These are phyloP conservation scores for Anseranas semipalmata DNA, from an alignment of 2,113 vertebrate species.

Conservation along the genomic window DNA sequence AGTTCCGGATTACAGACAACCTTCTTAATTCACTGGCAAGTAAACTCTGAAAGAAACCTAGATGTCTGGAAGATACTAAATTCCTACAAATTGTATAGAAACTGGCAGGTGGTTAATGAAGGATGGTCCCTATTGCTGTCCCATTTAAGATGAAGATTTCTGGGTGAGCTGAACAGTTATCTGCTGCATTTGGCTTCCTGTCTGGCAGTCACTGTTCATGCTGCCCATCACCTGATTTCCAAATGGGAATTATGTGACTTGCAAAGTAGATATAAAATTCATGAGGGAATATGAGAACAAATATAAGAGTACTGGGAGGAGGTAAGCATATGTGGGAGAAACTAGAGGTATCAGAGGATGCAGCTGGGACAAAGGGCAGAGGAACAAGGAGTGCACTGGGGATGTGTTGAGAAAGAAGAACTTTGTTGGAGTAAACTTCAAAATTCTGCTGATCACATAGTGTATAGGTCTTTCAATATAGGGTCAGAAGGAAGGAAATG, in stretches of 20 bases:
- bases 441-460: not conserved
- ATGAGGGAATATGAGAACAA: not conserved
- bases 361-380: not conserved
- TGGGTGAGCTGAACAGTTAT: not conserved
- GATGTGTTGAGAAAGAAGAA: not conserved
- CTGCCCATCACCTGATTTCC: not conserved
- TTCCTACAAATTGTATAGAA: not conserved
- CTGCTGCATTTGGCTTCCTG: not conserved
- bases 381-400: not conserved
- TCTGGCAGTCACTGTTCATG: not conserved
- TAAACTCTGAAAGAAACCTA: not conserved
- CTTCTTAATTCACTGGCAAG: not conserved
- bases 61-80: not conserved
- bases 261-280: not conserved
- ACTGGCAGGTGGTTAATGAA: not conserved
- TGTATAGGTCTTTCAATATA: not conserved
- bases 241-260: not conserved
- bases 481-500: accelerated
- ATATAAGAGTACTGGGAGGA: not conserved
- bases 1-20: not conserved
- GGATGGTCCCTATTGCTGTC: not conserved
- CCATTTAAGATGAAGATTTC: not conserved
- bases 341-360: not conserved
- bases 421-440: not conserved
- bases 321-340: not conserved